Evolutionary conservation across 2,113 vertebrate species (phyloP).

Genomic region (Oreocharis arfaki): DNA sequence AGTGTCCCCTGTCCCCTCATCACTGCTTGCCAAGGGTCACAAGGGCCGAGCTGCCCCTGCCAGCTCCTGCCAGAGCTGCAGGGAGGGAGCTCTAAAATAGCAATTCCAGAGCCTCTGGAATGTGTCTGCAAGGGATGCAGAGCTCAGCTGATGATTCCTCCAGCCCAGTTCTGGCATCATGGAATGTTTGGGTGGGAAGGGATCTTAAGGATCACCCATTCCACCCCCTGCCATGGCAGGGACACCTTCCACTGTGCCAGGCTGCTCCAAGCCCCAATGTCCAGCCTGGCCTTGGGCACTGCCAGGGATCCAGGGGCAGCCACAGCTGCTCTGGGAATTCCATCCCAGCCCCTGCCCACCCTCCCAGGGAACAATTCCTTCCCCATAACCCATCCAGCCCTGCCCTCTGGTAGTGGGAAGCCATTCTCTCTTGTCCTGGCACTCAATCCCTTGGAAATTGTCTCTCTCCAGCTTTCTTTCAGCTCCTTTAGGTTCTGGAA

Average conservation of each 20-base stretch:
- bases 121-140: background rate
- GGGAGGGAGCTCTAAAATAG: background rate
- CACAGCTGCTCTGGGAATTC: background rate
- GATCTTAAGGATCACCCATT: fast-evolving
- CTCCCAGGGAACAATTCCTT: background rate
- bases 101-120: background rate
- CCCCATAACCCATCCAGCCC: fast-evolving
- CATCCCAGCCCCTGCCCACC: fast-evolving
- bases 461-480: background rate
- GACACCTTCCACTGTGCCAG: background rate
- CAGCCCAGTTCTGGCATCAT: background rate
- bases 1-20: background rate
- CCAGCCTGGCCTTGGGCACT: background rate
- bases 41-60: background rate
- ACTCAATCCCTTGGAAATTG: background rate
- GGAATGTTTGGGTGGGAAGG: background rate
- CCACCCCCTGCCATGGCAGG: background rate
- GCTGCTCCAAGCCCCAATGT: background rate
- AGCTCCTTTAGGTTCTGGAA: background rate
- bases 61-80: background rate
- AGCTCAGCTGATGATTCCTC: background rate
- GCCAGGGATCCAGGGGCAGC: background rate
- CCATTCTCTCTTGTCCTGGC: background rate
- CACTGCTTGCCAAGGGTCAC: background rate
- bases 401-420: background rate